A percentile compares a stretch with the other conserved stretches of the same genome.
These are phyloP conservation scores for Catharus minimus DNA, from an alignment of 2,113 vertebrate genomes.

Conservation along the genomic window DNA sequence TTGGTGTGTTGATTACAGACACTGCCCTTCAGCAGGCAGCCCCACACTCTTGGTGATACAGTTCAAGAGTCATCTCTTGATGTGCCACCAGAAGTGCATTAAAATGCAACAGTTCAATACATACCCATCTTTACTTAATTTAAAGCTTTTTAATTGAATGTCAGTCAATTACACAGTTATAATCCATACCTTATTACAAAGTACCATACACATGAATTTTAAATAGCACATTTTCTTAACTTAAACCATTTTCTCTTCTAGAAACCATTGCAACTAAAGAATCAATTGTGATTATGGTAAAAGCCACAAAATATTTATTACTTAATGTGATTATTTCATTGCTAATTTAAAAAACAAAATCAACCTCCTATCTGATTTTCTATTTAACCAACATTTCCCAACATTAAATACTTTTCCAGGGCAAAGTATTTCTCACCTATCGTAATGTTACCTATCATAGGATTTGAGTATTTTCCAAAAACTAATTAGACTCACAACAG, in stretches of 20 bases:
- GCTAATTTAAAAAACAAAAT: not conserved
- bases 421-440: not conserved
- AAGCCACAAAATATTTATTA: conserved; percentile 19
- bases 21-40: not conserved
- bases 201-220: conserved; percentile 3
- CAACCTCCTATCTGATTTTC: not conserved
- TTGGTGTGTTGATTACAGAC: not conserved
- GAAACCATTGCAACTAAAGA: not conserved
- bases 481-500: not conserved
- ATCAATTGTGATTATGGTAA: conserved; percentile 6
- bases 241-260: not conserved
- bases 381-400: not conserved
- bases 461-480: not conserved
- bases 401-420: not conserved
- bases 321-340: conserved; percentile 22
- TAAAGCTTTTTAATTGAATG: conserved; percentile 40
- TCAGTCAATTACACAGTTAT: conserved; percentile 38
- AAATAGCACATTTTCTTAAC: not conserved
- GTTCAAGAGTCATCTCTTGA: not conserved
- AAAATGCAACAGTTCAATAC: conserved; percentile 29
- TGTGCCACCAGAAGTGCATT: conserved; percentile 12
- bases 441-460: not conserved
- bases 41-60: not conserved
- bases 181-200: conserved; percentile 27
- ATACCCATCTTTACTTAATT: conserved; percentile 37